Percentiles rank a stretch among this genome's conserved stretches.
phyloP scores from a whole-genome alignment of 1,140 invertebrate species.

The Zaprionus africanus region DNA sequence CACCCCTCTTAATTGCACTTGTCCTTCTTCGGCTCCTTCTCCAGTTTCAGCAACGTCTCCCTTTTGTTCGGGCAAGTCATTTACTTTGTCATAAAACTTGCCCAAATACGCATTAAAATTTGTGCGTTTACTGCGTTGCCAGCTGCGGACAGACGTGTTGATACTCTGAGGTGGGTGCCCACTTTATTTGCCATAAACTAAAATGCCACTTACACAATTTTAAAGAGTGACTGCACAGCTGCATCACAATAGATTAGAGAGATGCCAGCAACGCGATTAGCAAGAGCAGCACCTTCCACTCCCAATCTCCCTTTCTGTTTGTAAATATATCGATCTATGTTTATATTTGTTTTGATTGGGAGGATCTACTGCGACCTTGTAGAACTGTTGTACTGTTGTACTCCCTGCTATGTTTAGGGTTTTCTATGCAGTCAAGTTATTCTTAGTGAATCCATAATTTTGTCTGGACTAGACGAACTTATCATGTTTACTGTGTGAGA shows the following conservation, averaged over 20 bases:
- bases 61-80: conserved; percentile 45
- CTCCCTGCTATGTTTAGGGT: too few relatives aligned
- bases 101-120: conserved; percentile 53
- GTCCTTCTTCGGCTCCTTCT: conserved; percentile 15
- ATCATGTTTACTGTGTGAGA: too few relatives aligned
- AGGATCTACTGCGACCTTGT: too few relatives aligned
- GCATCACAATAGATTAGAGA: conserved; percentile 24
- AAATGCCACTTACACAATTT: conserved; percentile 43
- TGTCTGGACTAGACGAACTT: too few relatives aligned
- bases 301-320: neutral
- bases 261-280: neutral
- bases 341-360: neutral
- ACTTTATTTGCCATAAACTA: conserved; percentile 46
- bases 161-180: neutral
- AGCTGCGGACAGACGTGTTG: conserved; percentile 23
- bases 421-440: too few relatives aligned
- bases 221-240: conserved; percentile 37
- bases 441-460: too few relatives aligned
- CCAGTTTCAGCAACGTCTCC: conserved; percentile 2
- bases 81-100: conserved; percentile 60
- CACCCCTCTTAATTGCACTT: conserved; percentile 52
- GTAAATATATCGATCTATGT: neutral
- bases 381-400: too few relatives aligned
- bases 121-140: conserved; percentile 44
- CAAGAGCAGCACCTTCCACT: neutral